A percentile compares a stretch with the other conserved stretches of the same genome.
Evolutionary conservation across 2,888 invertebrate species (phyloP).

Genomic region (Euzophera pinguis): DNA sequence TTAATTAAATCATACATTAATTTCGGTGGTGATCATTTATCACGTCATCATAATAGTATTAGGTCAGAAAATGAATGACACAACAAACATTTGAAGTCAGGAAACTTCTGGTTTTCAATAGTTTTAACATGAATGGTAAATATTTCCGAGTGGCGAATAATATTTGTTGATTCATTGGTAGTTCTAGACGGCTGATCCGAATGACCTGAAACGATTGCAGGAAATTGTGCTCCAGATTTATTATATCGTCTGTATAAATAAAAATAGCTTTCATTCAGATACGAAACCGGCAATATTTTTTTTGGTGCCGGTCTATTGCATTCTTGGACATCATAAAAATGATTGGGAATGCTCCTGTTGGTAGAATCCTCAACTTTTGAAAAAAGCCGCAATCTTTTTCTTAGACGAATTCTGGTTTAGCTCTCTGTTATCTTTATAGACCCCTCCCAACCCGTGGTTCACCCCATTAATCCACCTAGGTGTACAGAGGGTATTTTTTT

Average conservation of each 20-base stretch:
- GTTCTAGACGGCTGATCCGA: neutral
- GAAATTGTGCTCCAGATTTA: neutral
- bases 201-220: neutral
- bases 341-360: too few species aligned
- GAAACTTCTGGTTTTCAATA: neutral
- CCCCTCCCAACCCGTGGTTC: too few species aligned
- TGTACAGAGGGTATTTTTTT: too few species aligned
- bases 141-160: neutral
- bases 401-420: too few species aligned
- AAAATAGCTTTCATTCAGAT: neutral
- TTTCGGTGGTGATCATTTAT: too few species aligned
- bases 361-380: too few species aligned
- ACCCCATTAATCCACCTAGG: too few species aligned
- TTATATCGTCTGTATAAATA: neutral
- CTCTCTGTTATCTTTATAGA: too few species aligned
- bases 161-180: neutral
- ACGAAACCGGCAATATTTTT: neutral
- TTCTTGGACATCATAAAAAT: too few species aligned
- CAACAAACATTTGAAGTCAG: neutral
- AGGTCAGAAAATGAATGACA: neutral
- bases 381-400: too few species aligned
- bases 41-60: neutral
- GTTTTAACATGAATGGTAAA: neutral
- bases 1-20: too few species aligned
- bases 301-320: too few species aligned